Conservation (phyloP, 2,888 invertebrate species). For the Chironomus riparius region DNA sequence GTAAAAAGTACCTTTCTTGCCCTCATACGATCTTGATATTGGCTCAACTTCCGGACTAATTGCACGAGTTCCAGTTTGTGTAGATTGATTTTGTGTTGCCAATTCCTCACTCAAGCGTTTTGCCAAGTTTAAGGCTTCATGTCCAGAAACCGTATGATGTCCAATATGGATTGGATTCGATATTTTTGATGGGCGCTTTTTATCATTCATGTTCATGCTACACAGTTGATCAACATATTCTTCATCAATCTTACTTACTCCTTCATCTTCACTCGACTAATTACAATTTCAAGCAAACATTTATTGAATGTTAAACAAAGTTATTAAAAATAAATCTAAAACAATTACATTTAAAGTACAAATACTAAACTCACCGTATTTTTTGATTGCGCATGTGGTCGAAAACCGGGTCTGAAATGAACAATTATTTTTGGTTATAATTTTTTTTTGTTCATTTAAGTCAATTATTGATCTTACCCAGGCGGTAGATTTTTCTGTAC, state of each 20-base stretch:
- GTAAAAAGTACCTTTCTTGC: constrained; percentile 39
- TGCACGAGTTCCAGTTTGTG: constrained; percentile 36
- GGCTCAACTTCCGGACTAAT: constrained; percentile 50
- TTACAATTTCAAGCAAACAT: constrained; percentile 37
- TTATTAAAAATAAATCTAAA: too few species aligned
- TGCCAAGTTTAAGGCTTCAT: constrained; percentile 68
- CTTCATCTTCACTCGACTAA: constrained; percentile 49
- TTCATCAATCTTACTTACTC: constrained; percentile 62
- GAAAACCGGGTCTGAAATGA: constrained; percentile 60
- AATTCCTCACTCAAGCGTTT: constrained; percentile 60
- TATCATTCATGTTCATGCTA: constrained; percentile 42
- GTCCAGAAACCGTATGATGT: constrained; percentile 68
- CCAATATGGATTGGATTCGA: constrained; percentile 69
- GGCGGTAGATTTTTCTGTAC: constrained; percentile 89
- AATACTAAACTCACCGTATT: constrained; percentile 44
- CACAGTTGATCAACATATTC: constrained; percentile 47
- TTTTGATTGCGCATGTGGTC: constrained; percentile 74
- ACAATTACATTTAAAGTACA: constrained; percentile 16
- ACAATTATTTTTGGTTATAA: too few species aligned
- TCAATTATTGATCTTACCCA: constrained; percentile 42
- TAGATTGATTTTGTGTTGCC: constrained; percentile 36
- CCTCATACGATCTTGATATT: constrained; percentile 57
- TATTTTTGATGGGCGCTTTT: constrained; percentile 46
- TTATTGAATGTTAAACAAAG: constrained; percentile 7
- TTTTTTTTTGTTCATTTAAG: too few species aligned